Percentiles rank a stretch among this genome's conserved stretches.
These are phyloP conservation scores for Drosophila niveifrons DNA, from an alignment of 2,888 invertebrate genomes.

Conservation along the genomic window DNA sequence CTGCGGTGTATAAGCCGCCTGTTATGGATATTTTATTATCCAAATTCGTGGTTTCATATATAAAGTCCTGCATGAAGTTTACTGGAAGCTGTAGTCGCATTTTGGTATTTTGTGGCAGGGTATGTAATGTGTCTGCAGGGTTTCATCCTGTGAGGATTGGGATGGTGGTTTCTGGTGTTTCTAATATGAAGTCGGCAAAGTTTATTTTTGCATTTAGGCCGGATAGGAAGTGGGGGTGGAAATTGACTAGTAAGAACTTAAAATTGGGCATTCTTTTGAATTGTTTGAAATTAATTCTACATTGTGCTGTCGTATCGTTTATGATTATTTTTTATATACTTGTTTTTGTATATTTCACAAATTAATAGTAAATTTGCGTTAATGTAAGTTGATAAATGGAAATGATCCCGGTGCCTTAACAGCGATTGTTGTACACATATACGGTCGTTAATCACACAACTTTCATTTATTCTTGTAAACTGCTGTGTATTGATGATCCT, in stretches of 20 bases:
- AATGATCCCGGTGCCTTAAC: too few species aligned
- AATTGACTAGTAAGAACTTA: conserved; percentile 17
- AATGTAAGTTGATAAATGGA: too few species aligned
- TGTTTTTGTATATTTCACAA: too few species aligned
- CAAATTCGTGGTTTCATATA: conserved; percentile 17
- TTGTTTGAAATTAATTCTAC: conserved; percentile 28
- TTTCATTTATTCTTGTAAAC: too few species aligned
- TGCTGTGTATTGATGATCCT: too few species aligned
- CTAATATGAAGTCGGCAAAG: conserved; percentile 1
- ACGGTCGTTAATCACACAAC: too few species aligned
- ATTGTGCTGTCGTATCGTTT: too few species aligned
- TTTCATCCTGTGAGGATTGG: conserved; percentile 2
- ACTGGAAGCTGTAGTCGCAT: neutral
- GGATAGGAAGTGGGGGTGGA: conserved; percentile 15
- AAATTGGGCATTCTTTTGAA: conserved; percentile 21
- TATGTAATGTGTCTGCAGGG: conserved; percentile 10
- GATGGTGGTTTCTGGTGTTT: conserved; percentile 9
- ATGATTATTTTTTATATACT: too few species aligned
- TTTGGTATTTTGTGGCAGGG: conserved; percentile 7
- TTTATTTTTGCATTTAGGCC: conserved; percentile 9
- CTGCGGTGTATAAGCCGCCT: neutral
- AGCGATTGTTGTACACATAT: too few species aligned
- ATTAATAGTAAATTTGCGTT: too few species aligned
- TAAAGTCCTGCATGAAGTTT: conserved; percentile 2
- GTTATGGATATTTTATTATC: conserved; percentile 10